Conservation (phyloP, 2,797 vertebrate genomes). For the Yasuhikotakia modesta region DNA sequence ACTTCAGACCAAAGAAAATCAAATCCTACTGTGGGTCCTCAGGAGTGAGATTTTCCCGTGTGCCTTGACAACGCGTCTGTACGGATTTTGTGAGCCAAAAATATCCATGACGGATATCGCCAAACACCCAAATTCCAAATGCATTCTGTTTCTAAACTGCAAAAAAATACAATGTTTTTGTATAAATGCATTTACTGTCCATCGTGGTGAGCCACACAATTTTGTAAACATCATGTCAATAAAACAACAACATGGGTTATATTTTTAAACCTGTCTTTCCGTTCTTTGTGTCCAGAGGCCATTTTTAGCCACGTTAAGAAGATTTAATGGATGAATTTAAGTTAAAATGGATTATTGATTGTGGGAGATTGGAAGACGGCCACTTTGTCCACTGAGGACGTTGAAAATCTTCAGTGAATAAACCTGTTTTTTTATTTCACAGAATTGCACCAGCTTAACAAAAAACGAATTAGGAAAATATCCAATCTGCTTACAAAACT, state of each 20-base stretch:
- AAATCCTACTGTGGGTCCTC: constrained; percentile 41
- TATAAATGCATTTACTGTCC: constrained; percentile 62
- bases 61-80: constrained; percentile 58
- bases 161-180: constrained; percentile 66
- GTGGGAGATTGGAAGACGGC: constrained; percentile 53
- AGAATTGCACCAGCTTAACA: constrained; percentile 66
- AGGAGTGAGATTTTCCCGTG: constrained; percentile 49
- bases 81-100: constrained; percentile 67
- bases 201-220: constrained; percentile 64
- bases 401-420: constrained; percentile 58
- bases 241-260: constrained; percentile 88
- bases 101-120: constrained; percentile 48
- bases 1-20: constrained; percentile 48
- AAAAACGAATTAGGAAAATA: constrained; percentile 72
- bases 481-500: constrained; percentile 69
- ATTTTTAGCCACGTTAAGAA: constrained; percentile 23
- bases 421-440: constrained; percentile 66
- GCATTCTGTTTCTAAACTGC: constrained; percentile 60
- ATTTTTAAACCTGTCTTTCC: constrained; percentile 73
- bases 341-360: no score
- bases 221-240: constrained; percentile 83
- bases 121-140: no score
- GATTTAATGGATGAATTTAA: no score
- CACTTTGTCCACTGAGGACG: constrained; percentile 53
- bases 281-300: background rate